phyloP scores from a whole-genome alignment of 2,113 vertebrate species.

The Azemiops feae region DNA sequence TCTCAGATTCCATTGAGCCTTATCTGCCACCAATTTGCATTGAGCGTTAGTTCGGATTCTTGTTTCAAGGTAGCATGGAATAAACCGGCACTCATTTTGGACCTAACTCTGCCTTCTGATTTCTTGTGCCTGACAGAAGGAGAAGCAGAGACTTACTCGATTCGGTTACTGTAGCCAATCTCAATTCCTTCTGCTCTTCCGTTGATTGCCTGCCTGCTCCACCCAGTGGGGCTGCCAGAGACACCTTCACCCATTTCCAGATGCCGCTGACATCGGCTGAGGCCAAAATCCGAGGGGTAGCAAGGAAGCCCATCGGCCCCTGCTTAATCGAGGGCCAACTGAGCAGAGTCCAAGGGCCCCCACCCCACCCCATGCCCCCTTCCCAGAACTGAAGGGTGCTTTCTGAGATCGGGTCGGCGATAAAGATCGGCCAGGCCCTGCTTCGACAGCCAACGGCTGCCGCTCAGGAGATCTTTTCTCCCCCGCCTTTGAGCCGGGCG shows the following conservation, averaged over 20 bases:
- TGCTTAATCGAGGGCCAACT: not conserved
- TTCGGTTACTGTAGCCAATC: not conserved
- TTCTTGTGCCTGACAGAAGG: not conserved
- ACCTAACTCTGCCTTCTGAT: not conserved
- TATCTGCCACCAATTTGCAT: not conserved
- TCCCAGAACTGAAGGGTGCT: not conserved
- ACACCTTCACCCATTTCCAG: not conserved
- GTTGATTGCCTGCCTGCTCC: not conserved
- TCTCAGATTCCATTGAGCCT: not conserved
- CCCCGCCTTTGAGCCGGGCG: not conserved
- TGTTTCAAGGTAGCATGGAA: not conserved
- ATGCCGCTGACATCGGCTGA: not conserved
- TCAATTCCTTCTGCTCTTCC: not conserved
- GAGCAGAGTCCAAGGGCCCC: not conserved
- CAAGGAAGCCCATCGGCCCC: not conserved
- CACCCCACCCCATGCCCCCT: not conserved
- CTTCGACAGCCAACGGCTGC: not conserved
- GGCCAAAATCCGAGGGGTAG: not conserved
- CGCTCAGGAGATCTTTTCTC: not conserved
- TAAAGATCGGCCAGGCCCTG: not conserved
- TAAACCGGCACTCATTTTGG: not conserved
- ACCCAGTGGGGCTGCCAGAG: not conserved
- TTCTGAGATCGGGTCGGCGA: not conserved
- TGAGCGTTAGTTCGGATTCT: not conserved
- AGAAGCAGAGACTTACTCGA: not conserved